Conservation (phyloP, 2,888 invertebrate genomes). For the Eupithecia pulchellata region DNA sequence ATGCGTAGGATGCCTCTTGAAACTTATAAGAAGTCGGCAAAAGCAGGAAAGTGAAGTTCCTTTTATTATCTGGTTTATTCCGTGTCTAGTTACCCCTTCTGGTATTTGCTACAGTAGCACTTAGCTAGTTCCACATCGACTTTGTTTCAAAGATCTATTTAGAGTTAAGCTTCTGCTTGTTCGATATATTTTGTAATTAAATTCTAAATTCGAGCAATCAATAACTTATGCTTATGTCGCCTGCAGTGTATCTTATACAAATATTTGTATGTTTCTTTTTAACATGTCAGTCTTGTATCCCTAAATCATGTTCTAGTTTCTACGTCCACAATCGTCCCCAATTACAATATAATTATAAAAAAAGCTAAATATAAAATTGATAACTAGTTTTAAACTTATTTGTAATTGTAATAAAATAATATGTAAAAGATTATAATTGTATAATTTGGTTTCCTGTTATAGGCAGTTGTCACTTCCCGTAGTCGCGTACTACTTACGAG, state of each 20-base stretch:
- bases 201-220: conserved; percentile 14
- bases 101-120: neutral
- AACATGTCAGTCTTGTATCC: neutral
- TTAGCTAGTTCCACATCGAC: neutral
- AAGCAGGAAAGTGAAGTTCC: neutral
- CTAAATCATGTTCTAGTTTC: conserved; percentile 41
- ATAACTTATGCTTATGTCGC: conserved; percentile 1
- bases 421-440: conserved; percentile 57
- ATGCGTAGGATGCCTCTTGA: conserved; percentile 15
- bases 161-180: conserved; percentile 23
- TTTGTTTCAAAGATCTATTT: neutral
- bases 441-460: conserved; percentile 59
- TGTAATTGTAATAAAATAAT: conserved; percentile 75
- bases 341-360: conserved; percentile 56
- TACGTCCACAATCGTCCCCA: conserved; percentile 53
- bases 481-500: conserved; percentile 41
- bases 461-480: conserved; percentile 49
- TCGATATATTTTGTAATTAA: conserved; percentile 7
- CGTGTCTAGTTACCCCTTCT: neutral
- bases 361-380: conserved; percentile 66
- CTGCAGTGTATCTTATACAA: neutral
- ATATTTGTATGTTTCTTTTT: neutral
- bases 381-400: conserved; percentile 70
- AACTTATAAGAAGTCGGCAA: neutral
- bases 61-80: conserved; percentile 1